Evolutionary conservation across 2,888 invertebrate genomes (phyloP), one percentile per base, ranked within the genome.

Genomic region (Zaprionus obscuricornis): DNA sequence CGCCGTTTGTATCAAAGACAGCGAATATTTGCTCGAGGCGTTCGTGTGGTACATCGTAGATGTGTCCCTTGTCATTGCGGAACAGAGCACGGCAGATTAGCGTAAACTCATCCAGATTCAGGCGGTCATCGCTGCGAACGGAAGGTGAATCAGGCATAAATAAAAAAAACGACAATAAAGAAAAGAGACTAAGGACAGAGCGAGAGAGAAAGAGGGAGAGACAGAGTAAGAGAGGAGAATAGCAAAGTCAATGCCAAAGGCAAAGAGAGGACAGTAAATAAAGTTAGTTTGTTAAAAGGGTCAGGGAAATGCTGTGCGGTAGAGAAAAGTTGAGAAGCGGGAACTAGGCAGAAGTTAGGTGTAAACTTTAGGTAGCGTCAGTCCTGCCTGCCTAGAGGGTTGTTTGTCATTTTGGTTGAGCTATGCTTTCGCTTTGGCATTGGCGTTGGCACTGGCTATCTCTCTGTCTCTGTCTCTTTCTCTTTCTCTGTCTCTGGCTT

Each of bases 11-110:
- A 89, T 97, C 96, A 88, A 97, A 97, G 52, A 96, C 94, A 57
- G 92, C 92, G 90, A 96, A 96, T 78, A 96, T 93, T 82, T 96
- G 95, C 31, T 92, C 91, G 34, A 96, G 92, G 71, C 94, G 93
- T 45, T 93, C 93, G 58, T 94, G 93, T 0, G 95, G 92, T 63
- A 97, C 91, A 7, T 93, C 93, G 89, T 97, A 97, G 77, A 96
- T 94, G 90, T 95, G 95, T 0, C 96, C 96, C 75, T 94, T 93
- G 86, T 96, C 96, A 87, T 96, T 96, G 16, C 96, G 93, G 90
- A 97, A 97, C 46, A 97, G 90, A 0, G 96, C 96, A 70, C 95
- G 94, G 89, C 96, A 96, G 87, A 97, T 94, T 60, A 95, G 91
- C 11, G 94, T 93, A 89, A 97, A 97, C 91, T 97, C 96, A 1